Evolutionary conservation across 2,888 invertebrate species (phyloP), one percentile per base, ranked within the genome.

Genomic region (Eristalinus aeneus): DNA sequence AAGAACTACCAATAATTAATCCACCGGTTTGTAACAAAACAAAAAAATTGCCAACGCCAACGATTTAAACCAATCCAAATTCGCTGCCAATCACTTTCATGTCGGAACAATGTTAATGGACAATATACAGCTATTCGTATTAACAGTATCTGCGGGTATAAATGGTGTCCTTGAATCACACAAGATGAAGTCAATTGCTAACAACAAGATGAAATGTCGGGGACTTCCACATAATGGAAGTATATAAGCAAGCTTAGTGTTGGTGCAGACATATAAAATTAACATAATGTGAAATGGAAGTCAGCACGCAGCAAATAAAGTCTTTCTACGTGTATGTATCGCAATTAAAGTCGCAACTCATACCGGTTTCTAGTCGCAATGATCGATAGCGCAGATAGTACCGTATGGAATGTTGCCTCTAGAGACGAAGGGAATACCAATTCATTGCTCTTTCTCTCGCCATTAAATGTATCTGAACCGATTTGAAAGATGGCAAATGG

Each of bases 161-260:
- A 68, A 61, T 65, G 83, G 16, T 22, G 83, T 74, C 83, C 83
- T 83, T 83, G 83, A 83, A 69, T 64, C 27, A 32, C 34, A 16
- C 61, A 39, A 76, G 68, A 31, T 39, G 11, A 68, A 77, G 32
- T 56, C 63, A 56, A 46, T 68, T 76, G 23, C 46, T 53, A 60
- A 60, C 56, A 12, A 22, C 31, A 12, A 27, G 60, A 12, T 46
- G 27, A 20, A 31, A 27, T 53, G 31, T 65, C 46, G 20, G 16
- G 56, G 56, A 39, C 31, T 36, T 58, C 12, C 36, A 73, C 27
- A 20, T 20, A 39, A 39, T 16, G 8, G 46, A 46, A 46, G 46
- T 46, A 46, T 36, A 27, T 61, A 23, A 58, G 32, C 27, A 31
- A 22, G 11, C 46, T 34, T 27, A 16, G 11, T 16, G 2, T 60